Base-by-base conservation (phyloP, 2,113 vertebrate genomes). In the Alectura lathami region DNA sequence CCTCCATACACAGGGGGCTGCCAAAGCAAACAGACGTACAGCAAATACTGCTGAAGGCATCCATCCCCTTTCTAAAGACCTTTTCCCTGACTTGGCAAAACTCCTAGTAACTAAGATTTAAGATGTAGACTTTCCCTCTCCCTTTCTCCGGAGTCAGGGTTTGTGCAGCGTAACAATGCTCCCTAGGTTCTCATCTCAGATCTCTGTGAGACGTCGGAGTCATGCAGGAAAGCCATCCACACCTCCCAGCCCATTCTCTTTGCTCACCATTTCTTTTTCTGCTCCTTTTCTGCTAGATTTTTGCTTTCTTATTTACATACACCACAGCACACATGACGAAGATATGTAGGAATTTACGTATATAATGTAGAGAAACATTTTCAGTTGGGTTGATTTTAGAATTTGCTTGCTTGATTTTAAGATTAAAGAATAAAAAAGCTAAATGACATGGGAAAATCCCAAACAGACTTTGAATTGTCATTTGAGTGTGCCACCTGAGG, bases 21-120 rank as follows among this genome's bases (percentile, higher is more conserved):
- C 51, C 89, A 93, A 93, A 87, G 51, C 40, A 76, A 96, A 74
- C 64, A 79, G 90, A 60, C 16, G 53, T 69, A 76, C 57, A 89
- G 89, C 87, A 95, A 94, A 94, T 87, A 47, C 73, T 72, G 48
- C 68, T 48, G 42, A 30, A n/a, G 64, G 72, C 1, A 2, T 68
- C 70, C 34, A 79, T 40, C 1, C 8, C 81, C 38, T 89, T 89
- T 78, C 47, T 27, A 23, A 86, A 51, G n/a, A 34, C 57, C 51
- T 93, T 76, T 94, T 68, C 69, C 82, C 34, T 79, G 77, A 87
- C 53, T 91, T 91, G 77, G 78, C 81, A 76, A 75, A 72, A 57
- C 11, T 93, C 72, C 90, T 74, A 18, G 11, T 27, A 70, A 79
- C 36, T 67, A 13, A 13, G 60, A 78, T 24, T 0, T 47, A 51